Evolutionary conservation across 2,888 invertebrate genomes (phyloP).

Genomic region (Ormyrus nitidulus): DNA sequence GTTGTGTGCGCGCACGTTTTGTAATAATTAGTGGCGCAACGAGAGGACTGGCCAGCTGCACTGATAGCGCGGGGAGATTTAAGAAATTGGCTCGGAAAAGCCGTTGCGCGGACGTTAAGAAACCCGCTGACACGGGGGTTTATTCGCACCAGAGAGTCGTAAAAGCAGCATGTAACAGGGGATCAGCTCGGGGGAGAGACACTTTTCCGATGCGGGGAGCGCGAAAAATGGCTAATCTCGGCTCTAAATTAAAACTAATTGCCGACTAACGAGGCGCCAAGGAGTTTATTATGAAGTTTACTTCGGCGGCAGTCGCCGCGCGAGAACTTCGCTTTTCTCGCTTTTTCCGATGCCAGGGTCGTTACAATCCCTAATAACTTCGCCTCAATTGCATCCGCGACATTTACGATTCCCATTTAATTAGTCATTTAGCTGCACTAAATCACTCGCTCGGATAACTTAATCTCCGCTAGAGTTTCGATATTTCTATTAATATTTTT

Average conservation of each 20-base stretch:
- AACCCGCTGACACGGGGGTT: constrained; percentile 1
- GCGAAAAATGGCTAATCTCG: constrained; percentile 19
- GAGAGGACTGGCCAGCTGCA: not conserved
- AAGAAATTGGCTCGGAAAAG: constrained; percentile 21
- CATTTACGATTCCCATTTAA: no score
- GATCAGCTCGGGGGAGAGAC: not conserved
- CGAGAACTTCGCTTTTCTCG: not conserved
- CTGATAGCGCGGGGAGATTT: not conserved
- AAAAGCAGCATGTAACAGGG: constrained; percentile 5
- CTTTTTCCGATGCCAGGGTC: not conserved
- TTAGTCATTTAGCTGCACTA: no score
- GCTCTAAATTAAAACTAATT: constrained; percentile 35
- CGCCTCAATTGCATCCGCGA: no score
- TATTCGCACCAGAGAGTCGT: constrained; percentile 21
- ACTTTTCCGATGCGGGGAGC: not conserved
- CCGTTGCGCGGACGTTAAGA: not conserved
- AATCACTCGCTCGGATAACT: no score
- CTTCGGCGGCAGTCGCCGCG: not conserved
- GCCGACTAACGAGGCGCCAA: constrained; percentile 18
- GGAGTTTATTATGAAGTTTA: no score
- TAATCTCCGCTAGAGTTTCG: no score
- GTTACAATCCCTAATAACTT: no score
- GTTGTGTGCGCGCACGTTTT: not conserved
- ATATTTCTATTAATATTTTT: no score
- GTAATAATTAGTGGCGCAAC: constrained; percentile 32